These are phyloP conservation scores for Rhizomys pruinosus DNA, from an alignment of 2,113 vertebrate genomes.

Conservation along the genomic window DNA sequence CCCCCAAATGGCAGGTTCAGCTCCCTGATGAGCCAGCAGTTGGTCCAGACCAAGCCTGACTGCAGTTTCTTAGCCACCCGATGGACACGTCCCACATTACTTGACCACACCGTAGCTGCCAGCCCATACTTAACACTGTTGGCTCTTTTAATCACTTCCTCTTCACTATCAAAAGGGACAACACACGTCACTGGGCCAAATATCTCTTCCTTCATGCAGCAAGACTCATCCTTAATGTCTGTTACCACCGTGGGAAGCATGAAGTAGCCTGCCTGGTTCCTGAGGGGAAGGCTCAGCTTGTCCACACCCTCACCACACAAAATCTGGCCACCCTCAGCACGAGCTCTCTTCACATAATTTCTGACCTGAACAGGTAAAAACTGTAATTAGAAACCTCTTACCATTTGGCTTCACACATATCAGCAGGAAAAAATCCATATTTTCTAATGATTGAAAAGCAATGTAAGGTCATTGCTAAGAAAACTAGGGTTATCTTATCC, in stretches of 20 bases:
- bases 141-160: constrained; percentile 92
- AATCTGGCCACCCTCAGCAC: constrained; percentile 90
- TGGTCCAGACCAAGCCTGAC: constrained; percentile 96
- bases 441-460: constrained; percentile 13
- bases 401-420: background rate
- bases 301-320: constrained; percentile 95
- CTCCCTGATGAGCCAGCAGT: constrained; percentile 97
- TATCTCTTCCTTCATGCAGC: constrained; percentile 98
- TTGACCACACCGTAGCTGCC: constrained; percentile 94
- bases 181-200: constrained; percentile 97
- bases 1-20: constrained; percentile 98
- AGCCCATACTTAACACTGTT: constrained; percentile 94
- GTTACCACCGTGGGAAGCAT: constrained; percentile 94
- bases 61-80: constrained; percentile 91
- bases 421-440: constrained; percentile 37
- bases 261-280: constrained; percentile 92
- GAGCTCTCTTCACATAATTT: constrained; percentile 90
- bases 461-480: constrained; percentile 7
- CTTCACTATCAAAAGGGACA: constrained; percentile 93
- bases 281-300: constrained; percentile 86
- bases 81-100: constrained; percentile 91
- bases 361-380: constrained; percentile 88
- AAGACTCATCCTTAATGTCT: constrained; percentile 90
- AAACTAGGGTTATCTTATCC: background rate
- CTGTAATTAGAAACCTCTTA: constrained; percentile 38